Conservation (phyloP, 2,113 vertebrate species). For the Zosterops borbonicus region DNA sequence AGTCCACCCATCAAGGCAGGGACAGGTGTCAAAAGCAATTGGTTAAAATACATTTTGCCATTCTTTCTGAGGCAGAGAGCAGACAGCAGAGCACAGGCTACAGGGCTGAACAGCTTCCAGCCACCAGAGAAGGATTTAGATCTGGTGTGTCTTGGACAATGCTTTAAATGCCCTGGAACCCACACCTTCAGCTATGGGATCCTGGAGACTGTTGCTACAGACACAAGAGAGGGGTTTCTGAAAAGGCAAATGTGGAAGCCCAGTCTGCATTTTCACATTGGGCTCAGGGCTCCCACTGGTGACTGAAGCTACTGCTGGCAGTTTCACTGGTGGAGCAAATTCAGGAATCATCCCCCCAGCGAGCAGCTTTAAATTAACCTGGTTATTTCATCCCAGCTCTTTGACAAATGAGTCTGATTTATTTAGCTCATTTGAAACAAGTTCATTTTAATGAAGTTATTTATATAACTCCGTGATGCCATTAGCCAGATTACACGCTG, state of each 20-base stretch:
- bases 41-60: background rate
- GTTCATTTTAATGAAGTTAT: slow-evolving; percentile 66
- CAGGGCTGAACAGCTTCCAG: background rate
- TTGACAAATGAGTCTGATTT: slow-evolving; percentile 61
- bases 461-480: slow-evolving; percentile 50
- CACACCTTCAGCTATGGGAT: background rate
- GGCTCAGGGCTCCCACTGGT: background rate
- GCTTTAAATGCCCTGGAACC: background rate
- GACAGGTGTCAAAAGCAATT: background rate
- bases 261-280: background rate
- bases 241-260: background rate
- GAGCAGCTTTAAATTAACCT: slow-evolving; percentile 61
- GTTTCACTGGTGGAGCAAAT: background rate
- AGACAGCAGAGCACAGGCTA: background rate
- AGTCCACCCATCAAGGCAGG: background rate
- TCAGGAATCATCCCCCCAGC: background rate
- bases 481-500: slow-evolving; percentile 56
- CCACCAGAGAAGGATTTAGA: background rate
- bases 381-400: slow-evolving; percentile 58
- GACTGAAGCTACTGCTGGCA: background rate
- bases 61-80: background rate
- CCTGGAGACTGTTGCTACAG: background rate
- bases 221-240: background rate
- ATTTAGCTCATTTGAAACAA: slow-evolving; percentile 60
- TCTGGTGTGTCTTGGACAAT: background rate